Evolutionary conservation across 1,140 invertebrate species (phyloP).

Genomic region (Drosophila persimilis): DNA sequence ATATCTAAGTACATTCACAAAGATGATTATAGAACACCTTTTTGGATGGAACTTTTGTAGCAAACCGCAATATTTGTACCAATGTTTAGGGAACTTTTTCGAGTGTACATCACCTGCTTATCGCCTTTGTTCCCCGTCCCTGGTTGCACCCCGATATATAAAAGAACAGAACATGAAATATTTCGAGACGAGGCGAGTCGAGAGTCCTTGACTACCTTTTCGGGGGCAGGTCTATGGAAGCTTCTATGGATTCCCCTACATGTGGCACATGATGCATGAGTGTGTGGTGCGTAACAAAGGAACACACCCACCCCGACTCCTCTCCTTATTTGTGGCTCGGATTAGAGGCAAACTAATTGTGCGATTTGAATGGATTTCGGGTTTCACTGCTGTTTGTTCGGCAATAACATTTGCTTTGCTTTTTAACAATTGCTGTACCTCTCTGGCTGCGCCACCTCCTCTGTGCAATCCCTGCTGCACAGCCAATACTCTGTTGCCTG

Average conservation of each 20-base stretch:
- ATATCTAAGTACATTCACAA: not conserved
- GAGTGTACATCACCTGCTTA: too few relatives aligned
- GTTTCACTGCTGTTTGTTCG: conserved; percentile 67
- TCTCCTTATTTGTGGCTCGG: conserved; percentile 69
- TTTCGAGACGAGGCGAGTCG: not conserved
- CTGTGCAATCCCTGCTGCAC: not conserved
- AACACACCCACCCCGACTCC: conserved; percentile 15
- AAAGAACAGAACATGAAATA: not conserved
- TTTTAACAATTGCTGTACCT: conserved; percentile 51
- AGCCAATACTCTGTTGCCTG: not conserved
- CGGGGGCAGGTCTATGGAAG: conserved; percentile 1
- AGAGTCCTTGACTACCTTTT: conserved; percentile 26
- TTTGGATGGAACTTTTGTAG: too few relatives aligned
- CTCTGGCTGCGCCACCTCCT: not conserved
- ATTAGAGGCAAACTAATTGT: conserved; percentile 78
- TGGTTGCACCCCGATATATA: too few relatives aligned
- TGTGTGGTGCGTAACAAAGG: conserved; percentile 59
- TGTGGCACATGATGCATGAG: conserved; percentile 11
- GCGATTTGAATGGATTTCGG: conserved; percentile 78
- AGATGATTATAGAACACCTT: too few relatives aligned
- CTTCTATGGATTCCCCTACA: conserved; percentile 56
- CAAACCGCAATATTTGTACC: too few relatives aligned
- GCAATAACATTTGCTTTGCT: conserved; percentile 73
- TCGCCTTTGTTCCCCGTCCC: too few relatives aligned
- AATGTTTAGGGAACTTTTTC: too few relatives aligned